Base-by-base conservation (phyloP, 2,888 invertebrate genomes). In the Nephrotoma guestfalica region DNA sequence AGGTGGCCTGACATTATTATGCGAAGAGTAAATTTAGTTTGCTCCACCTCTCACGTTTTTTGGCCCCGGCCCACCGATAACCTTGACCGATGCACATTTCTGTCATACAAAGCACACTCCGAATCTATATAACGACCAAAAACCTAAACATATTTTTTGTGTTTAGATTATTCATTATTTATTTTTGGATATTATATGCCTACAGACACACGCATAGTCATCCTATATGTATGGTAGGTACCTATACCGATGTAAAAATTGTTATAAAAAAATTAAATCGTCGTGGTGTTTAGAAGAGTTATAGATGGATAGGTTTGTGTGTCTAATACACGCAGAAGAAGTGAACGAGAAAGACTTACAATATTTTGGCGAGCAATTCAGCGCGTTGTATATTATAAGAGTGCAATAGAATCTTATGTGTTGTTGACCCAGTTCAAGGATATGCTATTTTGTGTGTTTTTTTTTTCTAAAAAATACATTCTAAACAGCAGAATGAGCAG, bases 371-470 rank as follows among this genome's bases (percentile, higher is more conserved):
- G 85, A 43, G 42, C 43, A 42, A 85, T 11, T 71, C 30, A 9
- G 1, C 30, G 30, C 30, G 30, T 30, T 47, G 41, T 41, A 41
- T 30, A 51, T 40, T 40, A 18, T 41, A 86, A 41, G 86, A 86
- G 86, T 86, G 86, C 86, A 86, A 86, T 86, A 86, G 86, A 86
- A 57, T 86, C 41, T 51, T 57, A 86, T 86, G 18, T 86, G 86
- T 86, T 86, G 86, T 57, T 86, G 86, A 86, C 86, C 86, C 86
- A 86, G 86, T 86, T 86, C 86, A 86, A 86, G 86, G 86, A 86
- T 86, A 51, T 86, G 51, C 86, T 86, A 42, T 51, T 51, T 86
- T 86, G 86, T 47, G 9, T 86, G 47, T 13, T 40, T 51, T 30
- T 30, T 43, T 84, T 45, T 85, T 43, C 84, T 84, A 84, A 84